Base-by-base conservation (phyloP, 2,113 vertebrate species). In the Rhea americana region DNA sequence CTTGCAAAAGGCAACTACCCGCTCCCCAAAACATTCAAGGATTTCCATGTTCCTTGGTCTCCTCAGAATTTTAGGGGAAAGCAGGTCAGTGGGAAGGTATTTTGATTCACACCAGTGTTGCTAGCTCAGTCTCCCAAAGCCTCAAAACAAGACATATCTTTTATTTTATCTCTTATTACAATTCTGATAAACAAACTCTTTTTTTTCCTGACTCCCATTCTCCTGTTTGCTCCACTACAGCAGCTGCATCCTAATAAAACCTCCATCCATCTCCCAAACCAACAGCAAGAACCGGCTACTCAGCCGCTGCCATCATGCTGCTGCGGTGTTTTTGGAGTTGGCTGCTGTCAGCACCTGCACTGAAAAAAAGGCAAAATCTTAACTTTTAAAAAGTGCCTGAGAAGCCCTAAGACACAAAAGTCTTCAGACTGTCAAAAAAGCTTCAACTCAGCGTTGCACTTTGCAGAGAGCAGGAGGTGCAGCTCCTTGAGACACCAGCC, bases 301-400 rank as follows among this genome's bases (percentile, higher is more conserved):
- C 53, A 22, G 11, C 53, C 53, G 53, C 53, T 55, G 13, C 14
- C 25, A 11, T 26, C 26, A 11, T 55, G 53, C 22, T 55, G 20
- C 26, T 8, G 8, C 35, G 35, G 35, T 35, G 35, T 35, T 35
- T 35, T 35, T 35, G 35, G 35, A 35, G 35, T 6, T 35, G 35
- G 35, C 35, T 35, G 50, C 75, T 58, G 1, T 2, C 7, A 58
- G 68, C 2, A 26, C 47, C 37, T 0, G 0, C 25, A 25, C 21
- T 20, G 26, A 87, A 63, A 37, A 37, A 28, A 10, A 17, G 6
- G 41, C 35, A 39, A 45, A 74, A 16, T 18, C 55, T 39, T 30
- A 7, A 19, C 70, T 11, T 2, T 4, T 35, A 35, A 35, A 35
- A n/a, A 72, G n/a, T 7, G 51, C 21, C 47, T 1, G 0, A 66